These are phyloP conservation scores for Heliconius hewitsoni DNA, from an alignment of 1,140 invertebrate genomes.

Conservation along the genomic window DNA sequence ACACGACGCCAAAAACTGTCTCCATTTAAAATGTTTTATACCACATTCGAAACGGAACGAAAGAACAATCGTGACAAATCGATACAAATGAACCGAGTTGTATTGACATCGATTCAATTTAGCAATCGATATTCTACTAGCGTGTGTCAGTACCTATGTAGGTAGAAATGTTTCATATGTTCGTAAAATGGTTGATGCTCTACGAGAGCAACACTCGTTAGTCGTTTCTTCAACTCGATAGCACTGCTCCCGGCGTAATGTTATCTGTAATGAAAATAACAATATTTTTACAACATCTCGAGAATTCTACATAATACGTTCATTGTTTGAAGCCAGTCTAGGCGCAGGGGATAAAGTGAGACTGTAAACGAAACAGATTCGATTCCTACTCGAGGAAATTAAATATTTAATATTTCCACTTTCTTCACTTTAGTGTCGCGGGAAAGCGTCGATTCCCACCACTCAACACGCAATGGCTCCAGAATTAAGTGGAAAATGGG, in stretches of 20 bases:
- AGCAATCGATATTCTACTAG: constrained; percentile 45
- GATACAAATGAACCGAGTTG: constrained; percentile 41
- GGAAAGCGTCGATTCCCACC: too few relatives aligned
- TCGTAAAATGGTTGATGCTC: constrained; percentile 7
- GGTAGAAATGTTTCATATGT: constrained; percentile 20
- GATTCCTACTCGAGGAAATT: too few relatives aligned
- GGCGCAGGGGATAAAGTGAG: too few relatives aligned
- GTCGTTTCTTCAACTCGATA: constrained; percentile 41
- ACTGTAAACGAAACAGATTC: too few relatives aligned
- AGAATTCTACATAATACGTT: neutral
- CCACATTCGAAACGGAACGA: neutral
- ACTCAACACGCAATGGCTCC: too few relatives aligned
- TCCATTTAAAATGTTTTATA: constrained; percentile 16
- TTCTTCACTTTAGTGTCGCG: too few relatives aligned
- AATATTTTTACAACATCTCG: neutral
- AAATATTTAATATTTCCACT: too few relatives aligned
- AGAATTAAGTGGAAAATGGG: too few relatives aligned
- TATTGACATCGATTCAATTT: constrained; percentile 51
- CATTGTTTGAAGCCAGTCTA: neutral
- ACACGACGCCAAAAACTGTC: constrained; percentile 17
- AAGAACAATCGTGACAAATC: constrained; percentile 54
- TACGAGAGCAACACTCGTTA: constrained; percentile 20
- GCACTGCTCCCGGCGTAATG: constrained; percentile 59
- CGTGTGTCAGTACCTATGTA: constrained; percentile 37
- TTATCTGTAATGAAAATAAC: constrained; percentile 63